phyloP scores from a whole-genome alignment of 2,888 invertebrate species.

The Platycnemis pennipes region DNA sequence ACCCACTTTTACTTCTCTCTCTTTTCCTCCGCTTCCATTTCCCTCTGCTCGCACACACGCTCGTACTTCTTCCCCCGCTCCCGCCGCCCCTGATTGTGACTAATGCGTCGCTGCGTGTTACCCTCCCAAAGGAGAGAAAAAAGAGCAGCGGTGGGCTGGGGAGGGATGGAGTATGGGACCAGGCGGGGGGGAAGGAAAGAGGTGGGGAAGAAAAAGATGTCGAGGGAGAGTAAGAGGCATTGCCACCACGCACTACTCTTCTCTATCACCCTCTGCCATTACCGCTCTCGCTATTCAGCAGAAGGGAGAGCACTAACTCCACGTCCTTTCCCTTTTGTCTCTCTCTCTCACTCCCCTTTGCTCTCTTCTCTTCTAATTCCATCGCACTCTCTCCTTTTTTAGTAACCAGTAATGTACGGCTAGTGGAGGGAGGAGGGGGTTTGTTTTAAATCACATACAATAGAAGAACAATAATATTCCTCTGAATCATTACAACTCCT shows the following conservation, averaged over 20 bases:
- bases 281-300: no score
- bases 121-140: conserved; percentile 25
- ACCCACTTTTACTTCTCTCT: background rate
- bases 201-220: background rate
- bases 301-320: background rate
- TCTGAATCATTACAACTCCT: no score
- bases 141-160: background rate
- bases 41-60: background rate
- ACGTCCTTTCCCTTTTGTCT: background rate
- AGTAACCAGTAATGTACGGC: no score
- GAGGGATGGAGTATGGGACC: no score
- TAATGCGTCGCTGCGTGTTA: conserved; percentile 56
- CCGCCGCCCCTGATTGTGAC: conserved; percentile 51
- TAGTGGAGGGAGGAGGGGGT: no score
- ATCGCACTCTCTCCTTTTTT: background rate
- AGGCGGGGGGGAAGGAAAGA: background rate
- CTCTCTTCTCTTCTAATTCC: background rate
- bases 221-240: background rate
- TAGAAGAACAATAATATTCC: no score
- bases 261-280: no score
- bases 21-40: background rate
- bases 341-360: background rate
- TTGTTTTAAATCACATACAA: no score
- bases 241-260: background rate
- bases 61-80: background rate